Evolutionary conservation across 23 tunicate genomes (phyloP).

Genomic region (Botrylloides violaceus): DNA sequence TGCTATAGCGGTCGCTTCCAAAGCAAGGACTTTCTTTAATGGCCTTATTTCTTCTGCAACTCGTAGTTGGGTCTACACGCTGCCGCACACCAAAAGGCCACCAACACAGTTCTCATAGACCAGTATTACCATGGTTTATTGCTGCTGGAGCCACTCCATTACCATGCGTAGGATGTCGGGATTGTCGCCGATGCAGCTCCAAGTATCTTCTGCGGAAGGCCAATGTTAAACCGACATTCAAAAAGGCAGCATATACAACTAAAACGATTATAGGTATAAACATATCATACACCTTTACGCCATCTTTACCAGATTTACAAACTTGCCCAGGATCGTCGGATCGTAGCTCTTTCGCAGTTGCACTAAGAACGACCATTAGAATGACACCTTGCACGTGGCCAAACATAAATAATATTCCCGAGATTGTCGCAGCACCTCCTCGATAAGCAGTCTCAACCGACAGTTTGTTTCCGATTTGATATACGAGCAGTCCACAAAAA

Average conservation of each 20-base stretch:
- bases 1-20: no score
- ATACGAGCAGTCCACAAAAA: slow-evolving; percentile 53
- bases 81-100: no score
- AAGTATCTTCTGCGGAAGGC: slow-evolving; percentile 24
- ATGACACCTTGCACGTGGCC: slow-evolving; percentile 62
- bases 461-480: slow-evolving; percentile 59
- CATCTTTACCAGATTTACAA: slow-evolving; percentile 3
- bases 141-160: no score
- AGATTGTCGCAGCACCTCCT: slow-evolving; percentile 46
- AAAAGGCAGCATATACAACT: slow-evolving; percentile 24
- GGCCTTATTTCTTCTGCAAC: no score
- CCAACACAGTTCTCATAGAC: no score
- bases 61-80: no score
- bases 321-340: neutral
- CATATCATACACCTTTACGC: slow-evolving; percentile 22
- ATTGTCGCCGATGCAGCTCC: no score
- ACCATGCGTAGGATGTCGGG: no score
- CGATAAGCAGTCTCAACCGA: slow-evolving; percentile 67
- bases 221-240: slow-evolving; percentile 26
- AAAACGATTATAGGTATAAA: slow-evolving; percentile 26
- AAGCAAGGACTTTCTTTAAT: no score
- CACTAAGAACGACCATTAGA: slow-evolving; percentile 27
- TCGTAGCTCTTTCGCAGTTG: slow-evolving; percentile 21
- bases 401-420: slow-evolving; percentile 43
- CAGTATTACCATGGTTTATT: no score